Base-by-base conservation (phyloP, 1,140 invertebrate genomes). In the Wasmannia auropunctata region DNA sequence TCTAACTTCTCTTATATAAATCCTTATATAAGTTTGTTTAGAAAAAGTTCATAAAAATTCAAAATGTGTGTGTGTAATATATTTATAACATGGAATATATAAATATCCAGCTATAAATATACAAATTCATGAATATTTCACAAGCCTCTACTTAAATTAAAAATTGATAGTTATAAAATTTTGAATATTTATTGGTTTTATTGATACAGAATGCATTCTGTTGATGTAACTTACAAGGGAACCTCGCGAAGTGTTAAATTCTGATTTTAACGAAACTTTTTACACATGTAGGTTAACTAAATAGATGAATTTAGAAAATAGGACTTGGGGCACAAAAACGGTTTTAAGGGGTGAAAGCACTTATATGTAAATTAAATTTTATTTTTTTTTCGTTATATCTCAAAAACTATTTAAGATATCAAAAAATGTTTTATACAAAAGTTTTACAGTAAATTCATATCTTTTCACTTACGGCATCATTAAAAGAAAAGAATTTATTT, bases 181-280 rank as follows among this genome's bases (percentile, higher is more conserved):
- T 46, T 86, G 25, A 86, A 89, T 86, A 88, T 89, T 88, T 60
- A 88, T 88, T n/a, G 22, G 4, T 3, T 60, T 56, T 79, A 88
- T 86, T 88, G 67, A 67, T 37, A 49, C 40, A 31, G 46, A 58
- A 28, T 74, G 25, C 60, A 62, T 76, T 87, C 58, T 49, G 49
- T 51, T 16, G 49, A n/a, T 51, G 49, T 19, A 51, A 5, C 8
- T 40, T 46, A 1, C n/a, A n/a, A n/a, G n/a, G n/a, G n/a, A n/a
- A n/a, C n/a, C n/a, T n/a, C n/a, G n/a, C n/a, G n/a, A n/a, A n/a
- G n/a, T n/a, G n/a, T n/a, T n/a, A n/a, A n/a, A n/a, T n/a, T n/a
- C n/a, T n/a, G n/a, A n/a, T n/a, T n/a, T n/a, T n/a, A n/a, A n/a
- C n/a, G n/a, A n/a, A n/a, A n/a, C n/a, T n/a, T n/a, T n/a, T n/a